phyloP scores from a whole-genome alignment of 2,113 vertebrate genomes.

The Lynx canadensis region DNA sequence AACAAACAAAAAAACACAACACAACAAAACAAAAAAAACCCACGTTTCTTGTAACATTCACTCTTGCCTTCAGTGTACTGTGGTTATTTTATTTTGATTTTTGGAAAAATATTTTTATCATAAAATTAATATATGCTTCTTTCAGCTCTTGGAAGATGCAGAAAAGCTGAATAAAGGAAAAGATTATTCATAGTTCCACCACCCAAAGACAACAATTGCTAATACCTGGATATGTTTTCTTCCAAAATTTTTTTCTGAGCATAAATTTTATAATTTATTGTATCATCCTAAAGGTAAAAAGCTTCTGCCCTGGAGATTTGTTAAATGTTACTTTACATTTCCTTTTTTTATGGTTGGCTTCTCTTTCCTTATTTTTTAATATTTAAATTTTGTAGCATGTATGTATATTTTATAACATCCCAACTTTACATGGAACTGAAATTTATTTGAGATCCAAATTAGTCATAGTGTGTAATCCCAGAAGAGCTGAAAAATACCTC shows the following conservation, averaged over 20 bases:
- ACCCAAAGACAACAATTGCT: neutral
- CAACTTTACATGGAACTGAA: neutral
- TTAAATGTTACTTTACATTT: neutral
- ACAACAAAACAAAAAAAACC: too few relatives aligned
- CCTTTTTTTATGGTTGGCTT: neutral
- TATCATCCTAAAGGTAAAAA: neutral
- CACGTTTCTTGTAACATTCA: neutral
- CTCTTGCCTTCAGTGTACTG: neutral
- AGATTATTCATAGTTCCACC: neutral
- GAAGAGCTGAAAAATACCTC: neutral
- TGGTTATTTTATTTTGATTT: constrained; percentile 15
- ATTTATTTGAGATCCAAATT: constrained; percentile 31
- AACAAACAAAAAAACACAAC: too few relatives aligned
- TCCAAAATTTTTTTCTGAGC: neutral
- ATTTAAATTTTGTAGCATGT: neutral
- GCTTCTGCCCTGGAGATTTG: neutral
- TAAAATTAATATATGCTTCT: neutral
- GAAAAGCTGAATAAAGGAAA: neutral
- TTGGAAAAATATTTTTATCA: neutral
- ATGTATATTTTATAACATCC: neutral
- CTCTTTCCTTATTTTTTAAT: neutral
- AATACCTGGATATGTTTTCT: neutral
- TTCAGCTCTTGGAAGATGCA: neutral
- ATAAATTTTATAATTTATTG: constrained; percentile 16
- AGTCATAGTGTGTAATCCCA: neutral